These are phyloP conservation scores for Pelochelys cantorii DNA, from an alignment of 2,797 vertebrate species.

Conservation along the genomic window DNA sequence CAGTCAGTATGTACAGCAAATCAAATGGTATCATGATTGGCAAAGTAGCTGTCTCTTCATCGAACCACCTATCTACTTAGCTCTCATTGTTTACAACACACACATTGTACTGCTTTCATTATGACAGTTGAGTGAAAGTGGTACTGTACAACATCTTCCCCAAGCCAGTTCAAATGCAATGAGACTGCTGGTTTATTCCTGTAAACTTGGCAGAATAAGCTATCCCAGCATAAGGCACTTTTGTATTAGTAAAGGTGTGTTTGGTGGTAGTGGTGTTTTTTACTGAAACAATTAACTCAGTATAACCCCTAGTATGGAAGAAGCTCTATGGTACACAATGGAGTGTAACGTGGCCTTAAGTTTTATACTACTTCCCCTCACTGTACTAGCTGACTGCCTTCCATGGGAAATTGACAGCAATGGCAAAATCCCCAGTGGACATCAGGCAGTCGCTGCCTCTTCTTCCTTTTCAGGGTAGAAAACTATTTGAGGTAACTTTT, in stretches of 20 bases:
- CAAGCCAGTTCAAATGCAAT: not conserved
- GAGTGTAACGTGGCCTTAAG: not conserved
- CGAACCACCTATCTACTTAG: not conserved
- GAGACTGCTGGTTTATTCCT: not conserved
- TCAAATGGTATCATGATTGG: fast-evolving
- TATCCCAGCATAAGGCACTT: not conserved
- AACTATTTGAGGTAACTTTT: not conserved
- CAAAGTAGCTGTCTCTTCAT: not conserved
- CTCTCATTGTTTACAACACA: not conserved
- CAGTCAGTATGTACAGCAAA: not conserved
- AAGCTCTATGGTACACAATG: not conserved
- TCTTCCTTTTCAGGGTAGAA: not conserved
- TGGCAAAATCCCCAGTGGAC: not conserved
- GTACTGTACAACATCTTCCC: not conserved
- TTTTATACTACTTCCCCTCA: not conserved
- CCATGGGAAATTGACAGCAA: not conserved
- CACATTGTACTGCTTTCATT: not conserved
- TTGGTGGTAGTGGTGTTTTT: no score
- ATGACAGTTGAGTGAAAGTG: fast-evolving
- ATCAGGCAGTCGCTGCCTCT: not conserved
- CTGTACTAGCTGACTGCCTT: not conserved
- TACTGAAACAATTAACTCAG: no score
- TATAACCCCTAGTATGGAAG: no score
- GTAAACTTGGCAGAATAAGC: not conserved
- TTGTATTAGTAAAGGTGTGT: fast-evolving